These are phyloP conservation scores for Columba livia DNA, from an alignment of 2,113 vertebrate genomes.

Conservation along the genomic window DNA sequence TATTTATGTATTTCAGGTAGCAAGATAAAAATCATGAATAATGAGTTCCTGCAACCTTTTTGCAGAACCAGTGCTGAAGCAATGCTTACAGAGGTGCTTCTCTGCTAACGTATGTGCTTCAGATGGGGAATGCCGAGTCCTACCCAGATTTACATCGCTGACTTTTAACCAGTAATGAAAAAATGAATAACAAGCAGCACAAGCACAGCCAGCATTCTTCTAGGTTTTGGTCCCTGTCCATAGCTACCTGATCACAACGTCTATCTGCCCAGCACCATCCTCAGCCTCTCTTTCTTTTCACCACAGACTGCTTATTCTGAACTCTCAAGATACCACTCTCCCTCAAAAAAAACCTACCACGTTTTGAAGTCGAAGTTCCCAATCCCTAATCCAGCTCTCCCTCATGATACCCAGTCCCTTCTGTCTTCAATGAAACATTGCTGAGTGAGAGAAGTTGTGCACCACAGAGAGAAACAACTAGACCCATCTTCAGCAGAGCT, in stretches of 20 bases:
- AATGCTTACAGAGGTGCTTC: neutral
- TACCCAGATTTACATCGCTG: neutral
- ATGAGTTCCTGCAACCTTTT: slow-evolving; percentile 58
- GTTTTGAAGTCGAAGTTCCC: neutral
- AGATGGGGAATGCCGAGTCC: neutral
- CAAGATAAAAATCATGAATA: slow-evolving; percentile 64
- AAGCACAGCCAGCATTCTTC: neutral
- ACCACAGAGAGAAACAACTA: neutral
- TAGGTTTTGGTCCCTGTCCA: neutral
- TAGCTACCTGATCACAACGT: neutral
- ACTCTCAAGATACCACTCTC: neutral
- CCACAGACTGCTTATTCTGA: neutral
- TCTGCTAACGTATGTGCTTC: neutral
- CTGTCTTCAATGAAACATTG: neutral
- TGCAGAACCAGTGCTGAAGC: slow-evolving; percentile 30
- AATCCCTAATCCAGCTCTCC: neutral
- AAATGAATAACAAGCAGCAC: neutral
- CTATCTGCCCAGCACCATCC: neutral
- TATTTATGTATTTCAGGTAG: slow-evolving; percentile 69
- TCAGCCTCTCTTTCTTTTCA: neutral
- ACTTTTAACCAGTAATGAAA: neutral
- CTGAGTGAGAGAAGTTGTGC: neutral
- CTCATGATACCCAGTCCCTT: fast-evolving
- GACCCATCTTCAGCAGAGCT: neutral
- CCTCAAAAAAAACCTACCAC: neutral